A percentile compares a stretch with the other conserved stretches of the same genome.
phyloP scores from a whole-genome alignment of 2,888 invertebrate species.

The Rhagonycha fulva region DNA sequence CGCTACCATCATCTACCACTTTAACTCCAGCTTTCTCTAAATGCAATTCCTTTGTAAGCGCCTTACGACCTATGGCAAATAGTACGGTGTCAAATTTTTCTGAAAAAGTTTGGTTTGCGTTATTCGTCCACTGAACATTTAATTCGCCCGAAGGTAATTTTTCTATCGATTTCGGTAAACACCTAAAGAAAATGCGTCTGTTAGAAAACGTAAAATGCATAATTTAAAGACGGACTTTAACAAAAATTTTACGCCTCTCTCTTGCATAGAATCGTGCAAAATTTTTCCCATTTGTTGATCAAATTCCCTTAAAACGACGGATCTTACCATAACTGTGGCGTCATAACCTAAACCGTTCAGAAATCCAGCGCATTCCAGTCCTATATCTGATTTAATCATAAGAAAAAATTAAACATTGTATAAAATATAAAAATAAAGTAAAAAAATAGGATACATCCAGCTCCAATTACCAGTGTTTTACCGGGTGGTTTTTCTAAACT shows the following conservation, averaged over 20 bases:
- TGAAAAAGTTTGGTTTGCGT: slow-evolving; percentile 47
- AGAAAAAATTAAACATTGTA: neutral
- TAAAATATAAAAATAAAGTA: too few species aligned
- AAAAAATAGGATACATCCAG: slow-evolving; percentile 81
- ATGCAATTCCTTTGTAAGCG: slow-evolving; percentile 74
- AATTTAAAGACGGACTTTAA: slow-evolving; percentile 51
- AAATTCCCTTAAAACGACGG: slow-evolving; percentile 87
- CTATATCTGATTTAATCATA: slow-evolving; percentile 70
- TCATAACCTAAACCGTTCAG: slow-evolving; percentile 85
- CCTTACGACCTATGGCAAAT: slow-evolving; percentile 82
- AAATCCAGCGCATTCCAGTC: slow-evolving; percentile 93
- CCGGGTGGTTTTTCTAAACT: slow-evolving; percentile 82
- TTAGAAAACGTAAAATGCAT: neutral
- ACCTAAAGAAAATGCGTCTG: slow-evolving; percentile 47
- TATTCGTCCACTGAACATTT: slow-evolving; percentile 69
- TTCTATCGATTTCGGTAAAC: slow-evolving; percentile 73
- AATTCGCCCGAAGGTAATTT: slow-evolving; percentile 70
- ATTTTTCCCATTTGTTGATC: slow-evolving; percentile 92
- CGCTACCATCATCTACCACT: slow-evolving; percentile 61
- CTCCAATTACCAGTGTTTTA: slow-evolving; percentile 87
- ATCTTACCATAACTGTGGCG: slow-evolving; percentile 86
- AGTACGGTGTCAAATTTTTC: slow-evolving; percentile 86
- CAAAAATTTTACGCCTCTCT: slow-evolving; percentile 78
- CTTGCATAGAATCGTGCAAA: slow-evolving; percentile 78
- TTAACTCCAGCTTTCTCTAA: slow-evolving; percentile 76